A percentile compares a stretch with the other conserved stretches of the same genome.
phyloP scores from a whole-genome alignment of 2,113 vertebrate genomes.

The Climacteris rufus region DNA sequence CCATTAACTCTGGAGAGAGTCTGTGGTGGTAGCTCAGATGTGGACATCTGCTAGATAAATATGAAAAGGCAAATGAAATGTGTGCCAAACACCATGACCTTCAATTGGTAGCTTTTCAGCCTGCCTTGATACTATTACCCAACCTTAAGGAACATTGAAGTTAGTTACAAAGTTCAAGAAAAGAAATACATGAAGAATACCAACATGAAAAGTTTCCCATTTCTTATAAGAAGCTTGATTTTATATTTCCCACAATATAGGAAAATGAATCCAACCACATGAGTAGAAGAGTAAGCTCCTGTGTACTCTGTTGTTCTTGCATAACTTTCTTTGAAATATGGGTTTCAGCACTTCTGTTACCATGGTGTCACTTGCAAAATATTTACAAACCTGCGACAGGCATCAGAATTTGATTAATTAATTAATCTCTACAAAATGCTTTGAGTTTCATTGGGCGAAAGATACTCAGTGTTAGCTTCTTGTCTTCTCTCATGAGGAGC shows the following conservation, averaged over 20 bases:
- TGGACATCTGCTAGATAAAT: neutral
- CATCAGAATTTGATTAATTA: neutral
- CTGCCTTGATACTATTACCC: neutral
- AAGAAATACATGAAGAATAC: neutral
- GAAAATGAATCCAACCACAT: neutral
- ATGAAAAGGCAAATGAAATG: neutral
- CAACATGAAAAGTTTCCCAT: neutral
- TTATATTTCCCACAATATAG: neutral
- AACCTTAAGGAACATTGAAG: neutral
- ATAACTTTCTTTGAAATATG: neutral
- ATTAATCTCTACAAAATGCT: neutral
- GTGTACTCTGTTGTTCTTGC: neutral
- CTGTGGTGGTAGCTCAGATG: neutral
- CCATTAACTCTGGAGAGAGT: neutral
- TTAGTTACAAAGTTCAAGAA: neutral
- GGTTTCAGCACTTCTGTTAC: slow-evolving; percentile 7
- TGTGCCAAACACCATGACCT: neutral
- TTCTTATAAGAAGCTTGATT: neutral
- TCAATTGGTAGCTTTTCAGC: neutral
- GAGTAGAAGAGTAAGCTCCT: neutral
- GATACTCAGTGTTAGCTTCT: neutral
- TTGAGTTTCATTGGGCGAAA: neutral
- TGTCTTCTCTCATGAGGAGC: neutral
- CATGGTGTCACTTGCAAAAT: slow-evolving; percentile 21
- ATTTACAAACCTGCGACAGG: neutral